Base-by-base conservation (phyloP, 1,140 invertebrate species). In the Conus betulinus region DNA sequence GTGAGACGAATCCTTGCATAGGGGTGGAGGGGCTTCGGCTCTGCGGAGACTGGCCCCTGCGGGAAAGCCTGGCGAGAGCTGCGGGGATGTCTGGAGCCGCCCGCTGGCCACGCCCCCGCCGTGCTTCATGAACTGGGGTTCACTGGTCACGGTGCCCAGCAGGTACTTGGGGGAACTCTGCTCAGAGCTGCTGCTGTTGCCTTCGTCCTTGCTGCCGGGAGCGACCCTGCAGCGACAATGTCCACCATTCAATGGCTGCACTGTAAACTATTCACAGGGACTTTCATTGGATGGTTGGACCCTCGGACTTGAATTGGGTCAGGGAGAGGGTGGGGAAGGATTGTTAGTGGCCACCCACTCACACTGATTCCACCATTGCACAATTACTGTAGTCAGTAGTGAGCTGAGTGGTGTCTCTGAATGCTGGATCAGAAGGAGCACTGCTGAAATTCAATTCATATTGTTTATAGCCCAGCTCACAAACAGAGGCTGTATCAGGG, bases 111-210 rank as follows among this genome's bases (percentile, higher is more conserved):
- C 20, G 67, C 55, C 52, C 55, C 27, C 88, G 71, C 90, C 88
- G 23, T 91, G 85, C 74, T 92, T 92, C 90, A 93, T 93, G 84
- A 93, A 93, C 83, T 91, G 85, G 15, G 93, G 93, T 74, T 93
- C 91, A 84, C 88, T 91, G 53, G 91, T 93, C 17, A 92, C 92
- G 10, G 91, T 90, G 53, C 93, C 93, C 8, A 94, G 89, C 17
- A 94, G 90, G 74, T 93, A 93, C 76, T 93, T 92, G 4, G 91
- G 91, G 20, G 92, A 91, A 5, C 84, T 85, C 71, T 89, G 91
- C 52, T 82, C 78, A 52, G 78, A 27, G 39, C 76, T 39, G 13
- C 23, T 39, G 76, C 76, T 78, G 76, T 25, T 78, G 76, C 82
- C 82, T 25, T 57, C 81, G 15, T 85, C 74, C 20, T 85, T 89